phyloP scores from a whole-genome alignment of 2,888 invertebrate species.

The Lobophora halterata region DNA sequence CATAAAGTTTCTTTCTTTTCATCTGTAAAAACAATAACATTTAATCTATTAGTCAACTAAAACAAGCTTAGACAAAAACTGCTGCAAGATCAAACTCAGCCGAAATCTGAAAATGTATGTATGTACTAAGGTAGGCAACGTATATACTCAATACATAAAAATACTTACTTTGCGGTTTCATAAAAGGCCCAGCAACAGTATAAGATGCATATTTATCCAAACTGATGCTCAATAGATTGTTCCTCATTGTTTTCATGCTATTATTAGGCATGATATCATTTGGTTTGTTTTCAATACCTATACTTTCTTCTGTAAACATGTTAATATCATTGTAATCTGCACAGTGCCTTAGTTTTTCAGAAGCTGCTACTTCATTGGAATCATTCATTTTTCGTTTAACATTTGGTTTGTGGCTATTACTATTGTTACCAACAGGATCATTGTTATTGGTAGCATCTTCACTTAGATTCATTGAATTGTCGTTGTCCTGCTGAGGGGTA shows the following conservation, averaged over 20 bases:
- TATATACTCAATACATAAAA: too few relatives aligned
- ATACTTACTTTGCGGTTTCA: background rate
- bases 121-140: too few relatives aligned
- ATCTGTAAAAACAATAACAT: conserved; percentile 5
- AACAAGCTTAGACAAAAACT: too few relatives aligned
- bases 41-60: too few relatives aligned
- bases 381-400: background rate
- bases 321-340: conserved; percentile 10
- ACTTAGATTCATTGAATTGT: too few relatives aligned
- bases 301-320: background rate
- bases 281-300: background rate
- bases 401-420: too few relatives aligned
- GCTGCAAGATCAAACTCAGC: too few relatives aligned
- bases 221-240: background rate
- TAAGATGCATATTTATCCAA: background rate
- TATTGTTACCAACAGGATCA: background rate
- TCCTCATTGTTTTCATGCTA: too few relatives aligned
- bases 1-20: too few relatives aligned
- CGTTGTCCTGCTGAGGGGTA: background rate
- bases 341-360: background rate
- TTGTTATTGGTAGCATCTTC: background rate
- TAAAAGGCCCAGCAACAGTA: background rate
- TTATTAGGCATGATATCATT: too few relatives aligned
- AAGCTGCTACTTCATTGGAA: background rate
- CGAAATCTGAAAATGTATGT: too few relatives aligned